These are phyloP conservation scores for Nematostella vectensis DNA, from an alignment of 92 coral and sea anemone genomes.

Conservation along the genomic window DNA sequence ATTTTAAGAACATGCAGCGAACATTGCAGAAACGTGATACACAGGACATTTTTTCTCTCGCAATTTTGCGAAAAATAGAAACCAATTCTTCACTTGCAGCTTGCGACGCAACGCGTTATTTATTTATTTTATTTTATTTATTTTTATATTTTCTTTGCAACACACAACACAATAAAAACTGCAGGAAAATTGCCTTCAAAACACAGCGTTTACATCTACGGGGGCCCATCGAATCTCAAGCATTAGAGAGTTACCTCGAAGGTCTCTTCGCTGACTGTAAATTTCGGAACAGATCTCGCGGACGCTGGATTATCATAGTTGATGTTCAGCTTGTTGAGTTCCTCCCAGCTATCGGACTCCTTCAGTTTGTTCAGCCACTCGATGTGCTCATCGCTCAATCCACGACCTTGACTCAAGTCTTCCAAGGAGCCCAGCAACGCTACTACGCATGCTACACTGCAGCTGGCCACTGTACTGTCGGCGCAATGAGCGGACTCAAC, in stretches of 20 bases:
- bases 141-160: too few relatives aligned
- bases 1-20: too few relatives aligned
- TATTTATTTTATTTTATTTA: too few relatives aligned
- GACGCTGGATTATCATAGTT: conserved; percentile 82
- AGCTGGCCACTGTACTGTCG: conserved; percentile 91
- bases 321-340: conserved; percentile 38
- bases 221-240: too few relatives aligned
- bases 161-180: too few relatives aligned
- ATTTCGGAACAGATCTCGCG: conserved; percentile 72
- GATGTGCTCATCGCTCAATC: conserved; percentile 83
- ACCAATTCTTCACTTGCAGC: too few relatives aligned
- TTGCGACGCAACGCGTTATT: too few relatives aligned
- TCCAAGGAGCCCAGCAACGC: conserved; percentile 92
- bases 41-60: too few relatives aligned
- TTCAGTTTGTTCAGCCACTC: conserved; percentile 83
- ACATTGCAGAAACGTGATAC: too few relatives aligned
- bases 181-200: too few relatives aligned
- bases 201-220: too few relatives aligned
- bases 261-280: conserved; percentile 59
- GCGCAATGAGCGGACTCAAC: conserved; percentile 90
- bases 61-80: too few relatives aligned
- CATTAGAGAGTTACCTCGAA: conserved; percentile 25
- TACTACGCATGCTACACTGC: conserved; percentile 99
- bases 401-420: conserved; percentile 94
- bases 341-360: conserved; percentile 85